These are phyloP conservation scores for Synergus gifuensis DNA, from an alignment of 2,888 invertebrate species.

Conservation along the genomic window DNA sequence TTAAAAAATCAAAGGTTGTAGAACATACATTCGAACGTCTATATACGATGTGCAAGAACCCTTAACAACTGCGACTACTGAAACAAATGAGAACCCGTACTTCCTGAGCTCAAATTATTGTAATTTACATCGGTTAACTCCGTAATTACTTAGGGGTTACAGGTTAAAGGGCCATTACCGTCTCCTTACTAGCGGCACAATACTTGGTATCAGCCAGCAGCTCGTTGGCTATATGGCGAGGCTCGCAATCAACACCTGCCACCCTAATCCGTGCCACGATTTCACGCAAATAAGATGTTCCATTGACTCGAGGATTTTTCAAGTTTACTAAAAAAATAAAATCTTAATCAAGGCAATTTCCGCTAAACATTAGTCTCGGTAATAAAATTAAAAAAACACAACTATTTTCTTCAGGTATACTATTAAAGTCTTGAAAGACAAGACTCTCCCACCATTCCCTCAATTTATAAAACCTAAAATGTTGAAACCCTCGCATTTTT, in stretches of 20 bases:
- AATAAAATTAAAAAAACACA: background rate
- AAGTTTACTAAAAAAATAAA: background rate
- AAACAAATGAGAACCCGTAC: slow-evolving; percentile 57
- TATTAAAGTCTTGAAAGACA: background rate
- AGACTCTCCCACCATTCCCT: background rate
- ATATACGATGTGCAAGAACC: background rate
- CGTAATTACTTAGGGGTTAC: slow-evolving; percentile 69
- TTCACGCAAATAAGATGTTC: slow-evolving; percentile 8
- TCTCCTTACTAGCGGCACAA: slow-evolving; percentile 57
- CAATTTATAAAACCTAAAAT: background rate
- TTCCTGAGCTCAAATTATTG: slow-evolving; percentile 70
- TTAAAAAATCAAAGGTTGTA: background rate
- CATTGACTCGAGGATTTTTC: background rate
- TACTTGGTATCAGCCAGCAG: slow-evolving; percentile 52
- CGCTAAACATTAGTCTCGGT: background rate
- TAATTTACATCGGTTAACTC: slow-evolving; percentile 73
- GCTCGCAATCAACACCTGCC: slow-evolving; percentile 64
- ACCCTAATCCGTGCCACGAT: slow-evolving; percentile 14
- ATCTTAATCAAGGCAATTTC: background rate
- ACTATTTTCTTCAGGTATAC: background rate
- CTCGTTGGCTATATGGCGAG: slow-evolving; percentile 16
- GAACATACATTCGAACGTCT: background rate
- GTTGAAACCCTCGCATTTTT: slow-evolving; percentile 1
- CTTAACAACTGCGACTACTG: slow-evolving; percentile 51
- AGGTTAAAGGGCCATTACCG: slow-evolving; percentile 72